phyloP scores from a whole-genome alignment of 2,113 vertebrate species.

The Hippocampus mohnikei region DNA sequence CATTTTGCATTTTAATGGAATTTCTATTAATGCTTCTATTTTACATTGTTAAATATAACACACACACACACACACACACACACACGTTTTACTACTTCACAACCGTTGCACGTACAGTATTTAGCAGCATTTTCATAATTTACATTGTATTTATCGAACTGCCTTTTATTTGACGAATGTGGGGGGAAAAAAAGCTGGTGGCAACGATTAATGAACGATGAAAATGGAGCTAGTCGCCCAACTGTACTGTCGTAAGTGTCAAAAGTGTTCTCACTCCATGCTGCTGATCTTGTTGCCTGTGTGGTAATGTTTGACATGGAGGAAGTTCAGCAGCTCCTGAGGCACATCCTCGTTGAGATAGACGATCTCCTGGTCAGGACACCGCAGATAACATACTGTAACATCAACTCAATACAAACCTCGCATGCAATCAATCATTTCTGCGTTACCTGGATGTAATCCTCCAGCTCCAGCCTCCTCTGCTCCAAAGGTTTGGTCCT shows the following conservation, averaged over 20 bases:
- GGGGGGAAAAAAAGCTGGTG: neutral
- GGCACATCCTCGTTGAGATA: conserved; percentile 76
- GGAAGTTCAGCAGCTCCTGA: conserved; percentile 87
- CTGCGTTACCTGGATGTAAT: conserved; percentile 82
- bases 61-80: too few relatives aligned
- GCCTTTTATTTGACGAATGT: neutral
- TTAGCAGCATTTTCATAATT: too few relatives aligned
- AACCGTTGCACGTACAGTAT: too few relatives aligned
- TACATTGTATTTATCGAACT: neutral
- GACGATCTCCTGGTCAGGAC: conserved; percentile 43
- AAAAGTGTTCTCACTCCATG: conserved; percentile 68
- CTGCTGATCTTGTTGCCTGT: conserved; percentile 70
- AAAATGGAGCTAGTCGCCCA: neutral
- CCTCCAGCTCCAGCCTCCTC: conserved; percentile 83
- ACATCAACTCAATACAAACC: neutral
- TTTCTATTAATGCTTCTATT: too few relatives aligned
- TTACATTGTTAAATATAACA: too few relatives aligned
- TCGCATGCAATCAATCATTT: neutral
- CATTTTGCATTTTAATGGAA: too few relatives aligned
- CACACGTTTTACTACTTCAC: too few relatives aligned
- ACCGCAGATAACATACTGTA: neutral
- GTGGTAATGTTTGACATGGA: conserved; percentile 79
- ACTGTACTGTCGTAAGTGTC: neutral
- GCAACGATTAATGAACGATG: neutral
- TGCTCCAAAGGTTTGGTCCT: conserved; percentile 84